Evolutionary conservation across 2,113 vertebrate genomes (phyloP), one percentile per base, ranked within the genome.

Genomic region (Polypterus senegalus): DNA sequence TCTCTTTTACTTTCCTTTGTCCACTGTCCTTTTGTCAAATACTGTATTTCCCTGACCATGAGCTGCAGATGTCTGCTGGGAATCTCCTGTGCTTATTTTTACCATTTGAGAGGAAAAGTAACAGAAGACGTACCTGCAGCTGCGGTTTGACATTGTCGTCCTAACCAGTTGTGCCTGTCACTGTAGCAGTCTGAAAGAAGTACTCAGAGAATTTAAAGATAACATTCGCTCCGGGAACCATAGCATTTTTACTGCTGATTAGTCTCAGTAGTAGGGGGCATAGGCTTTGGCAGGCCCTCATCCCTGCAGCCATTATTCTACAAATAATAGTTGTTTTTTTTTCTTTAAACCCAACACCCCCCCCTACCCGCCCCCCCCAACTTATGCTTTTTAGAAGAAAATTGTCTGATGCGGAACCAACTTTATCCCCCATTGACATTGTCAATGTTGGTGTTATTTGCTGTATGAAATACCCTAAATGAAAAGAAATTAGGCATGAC

Each of bases 401-500:
- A 27, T 27, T 27, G 67, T 58, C 70, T 70, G 61, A 54, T 65
- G 63, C 61, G 73, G 74, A 82, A 73, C 69, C 0, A 10, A 68
- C 70, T 79, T 76, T 61, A 69, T 73, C 73, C 61, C 73, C 59
- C 69, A 68, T 76, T 79, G 75, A 69, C 63, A 4, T 72, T 78
- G 77, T 80, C 80, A 77, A 76, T 72, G 61, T 61, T 69, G 68
- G 71, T 72, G 62, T 78, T 79, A 76, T 79, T 83, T 73, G 27
- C 66, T 45, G 62, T 66, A 70, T 73, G 74, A 71, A 80, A 76
- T 77, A 72, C 73, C 72, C 74, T 72, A 72, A 71, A 77, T 70
- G 72, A 72, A 88, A 87, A 70, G 62, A 68, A 80, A 84, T 82
- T 82, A 79, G 70, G 64, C 71, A 66, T 76, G 70, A 81, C 78